Evolutionary conservation across 2,113 vertebrate species (phyloP).

Genomic region (Ardeotis arabs): DNA sequence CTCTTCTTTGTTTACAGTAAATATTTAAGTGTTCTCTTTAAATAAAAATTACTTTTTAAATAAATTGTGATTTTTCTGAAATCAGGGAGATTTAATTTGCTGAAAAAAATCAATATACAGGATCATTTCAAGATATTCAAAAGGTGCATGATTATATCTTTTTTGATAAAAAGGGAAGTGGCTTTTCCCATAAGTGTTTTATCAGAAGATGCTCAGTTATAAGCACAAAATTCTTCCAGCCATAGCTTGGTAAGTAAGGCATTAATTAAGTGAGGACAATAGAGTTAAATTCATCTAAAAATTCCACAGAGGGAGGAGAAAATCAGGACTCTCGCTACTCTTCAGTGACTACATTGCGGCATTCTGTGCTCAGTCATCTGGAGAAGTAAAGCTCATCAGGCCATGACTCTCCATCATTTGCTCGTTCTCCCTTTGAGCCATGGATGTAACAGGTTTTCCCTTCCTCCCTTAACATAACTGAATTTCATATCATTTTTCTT

Average conservation of each 20-base stretch:
- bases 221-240: background rate
- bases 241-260: background rate
- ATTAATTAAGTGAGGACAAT: background rate
- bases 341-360: background rate
- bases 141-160: background rate
- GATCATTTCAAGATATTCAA: background rate
- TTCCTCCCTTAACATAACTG: background rate
- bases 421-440: background rate
- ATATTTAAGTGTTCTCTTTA: background rate
- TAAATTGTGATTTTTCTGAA: background rate
- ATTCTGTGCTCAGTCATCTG: background rate
- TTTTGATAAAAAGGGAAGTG: background rate
- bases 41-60: background rate
- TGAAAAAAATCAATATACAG: background rate
- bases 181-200: background rate
- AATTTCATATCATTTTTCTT: rapidly evolving
- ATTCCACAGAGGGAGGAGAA: background rate
- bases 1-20: background rate
- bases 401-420: background rate
- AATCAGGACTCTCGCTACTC: background rate
- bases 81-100: background rate
- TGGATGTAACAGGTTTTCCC: background rate
- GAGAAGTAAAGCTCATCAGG: background rate
- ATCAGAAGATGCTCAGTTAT: background rate
- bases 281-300: background rate